Base-by-base conservation (phyloP, 2,888 invertebrate species). In the Drosophila koepferae region DNA sequence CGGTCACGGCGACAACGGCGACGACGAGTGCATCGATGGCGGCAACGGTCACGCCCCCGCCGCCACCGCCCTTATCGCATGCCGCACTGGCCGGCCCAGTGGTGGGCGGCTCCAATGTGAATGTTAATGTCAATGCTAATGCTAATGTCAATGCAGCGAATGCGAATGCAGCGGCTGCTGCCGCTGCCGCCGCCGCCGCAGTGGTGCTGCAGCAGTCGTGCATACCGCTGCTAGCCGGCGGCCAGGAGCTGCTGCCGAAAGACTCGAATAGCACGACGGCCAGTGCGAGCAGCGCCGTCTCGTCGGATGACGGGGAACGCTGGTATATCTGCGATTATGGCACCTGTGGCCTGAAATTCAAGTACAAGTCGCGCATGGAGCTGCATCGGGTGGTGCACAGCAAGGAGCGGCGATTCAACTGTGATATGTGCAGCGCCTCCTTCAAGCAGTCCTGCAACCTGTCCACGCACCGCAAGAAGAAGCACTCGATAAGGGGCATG, bases 201-300 rank as follows among this genome's bases (percentile, higher is more conserved):
- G 48, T 54, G 53, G 38, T 54, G 43, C 34, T 28, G 43, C 43
- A 56, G 58, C 58, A 59, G 7, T n/a, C 60, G 16, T 60, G 60
- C 60, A 73, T 86, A 66, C 83, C 81, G 2, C 54, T 87, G 41
- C 49, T 74, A 10, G 64, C 53, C 5, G 60, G 72, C n/a, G 67
- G 61, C 0, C 84, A 78, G 43, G 86, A 89, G 48, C 55, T 88
- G 65, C 63, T 51, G 66, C 89, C 87, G 5, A 91, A 92, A 75
- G 91, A 92, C 46, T 91, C 91, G 14, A 91, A 91, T 51, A 91
- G 91, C 79, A 91, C 92, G 36, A 91, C 91, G 62, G 91, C 92
- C 4, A 91, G 92, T 36, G 92, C 92, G 49, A 91, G 92, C 63
- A 91, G 92, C 56, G 91, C 92, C 8, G 86, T 91, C 46, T 92